Evolutionary conservation across 2,113 vertebrate species (phyloP), one percentile per base, ranked within the genome.

Genomic region (Vidua macroura): DNA sequence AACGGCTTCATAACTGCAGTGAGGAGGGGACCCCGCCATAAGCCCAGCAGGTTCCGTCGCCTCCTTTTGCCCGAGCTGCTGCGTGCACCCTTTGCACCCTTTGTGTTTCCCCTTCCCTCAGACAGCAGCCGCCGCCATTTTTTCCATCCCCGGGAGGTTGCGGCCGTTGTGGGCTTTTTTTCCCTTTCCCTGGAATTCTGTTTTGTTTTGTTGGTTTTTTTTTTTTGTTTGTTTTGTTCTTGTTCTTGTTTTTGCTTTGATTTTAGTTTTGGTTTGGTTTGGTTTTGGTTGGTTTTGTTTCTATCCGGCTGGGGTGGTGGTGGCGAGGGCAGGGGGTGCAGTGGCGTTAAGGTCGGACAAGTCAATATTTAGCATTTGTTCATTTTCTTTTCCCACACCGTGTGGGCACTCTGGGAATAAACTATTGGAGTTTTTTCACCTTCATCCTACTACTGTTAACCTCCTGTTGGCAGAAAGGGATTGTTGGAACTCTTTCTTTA

Each of bases 81-180:
- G 31, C 4, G 10, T 31, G 22, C 16, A 3, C 68, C 10, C 21
- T 37, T 63, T 31, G 22, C 16, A 3, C 68, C 10, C 21, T 37
- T 63, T 39, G 27, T 3, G n/a, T 60, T 53, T 20, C 15, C 9
- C 39, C 27, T 64, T 37, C 23, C 41, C n/a, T 7, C 4, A 5
- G 22, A 0, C 18, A 8, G 41, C 14, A n/a, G n/a, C n/a, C 28
- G 49, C 1, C 28, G 59, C 41, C 41, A 41, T 74, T 83, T 25
- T 22, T 20, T 1, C 3, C 33, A 18, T 21, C 9, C 15, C 6
- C 58, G 12, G 10, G 23, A 11, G 18, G 3, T 4, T 14, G 49
- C 22, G n/a, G 41, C 68, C 28, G 7, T 27, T 13, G 58, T 11
- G 68, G 17, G 10, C n/a, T 68, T 16, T 64, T 64, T 10, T 39